A percentile compares a stretch with the other conserved stretches of the same genome.
Evolutionary conservation across 2,113 vertebrate species (phyloP).

Genomic region (Cyprinus carpio): DNA sequence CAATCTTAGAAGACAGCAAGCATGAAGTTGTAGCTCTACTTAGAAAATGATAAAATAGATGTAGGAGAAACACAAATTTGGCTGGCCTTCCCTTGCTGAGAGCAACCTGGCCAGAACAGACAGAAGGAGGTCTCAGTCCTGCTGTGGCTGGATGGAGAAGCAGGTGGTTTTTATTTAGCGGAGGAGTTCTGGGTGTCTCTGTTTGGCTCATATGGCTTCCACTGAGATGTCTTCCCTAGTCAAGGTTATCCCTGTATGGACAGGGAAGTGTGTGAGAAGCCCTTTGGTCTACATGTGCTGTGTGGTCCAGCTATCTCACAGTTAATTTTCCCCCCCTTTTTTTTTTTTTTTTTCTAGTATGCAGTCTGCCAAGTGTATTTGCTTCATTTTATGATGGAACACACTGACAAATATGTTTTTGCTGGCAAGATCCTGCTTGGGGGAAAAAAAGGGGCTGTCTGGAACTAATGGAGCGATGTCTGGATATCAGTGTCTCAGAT

Average conservation of each 20-base stretch:
- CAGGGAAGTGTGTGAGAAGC: neutral
- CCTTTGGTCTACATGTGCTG: slow-evolving; percentile 20
- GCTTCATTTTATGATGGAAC: slow-evolving; percentile 63
- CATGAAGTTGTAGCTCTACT: no score
- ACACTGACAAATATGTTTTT: slow-evolving; percentile 62
- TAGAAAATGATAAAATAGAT: no score
- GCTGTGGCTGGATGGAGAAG: slow-evolving; percentile 19
- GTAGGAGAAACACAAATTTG: no score
- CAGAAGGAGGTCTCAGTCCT: neutral
- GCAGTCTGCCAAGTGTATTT: slow-evolving; percentile 55
- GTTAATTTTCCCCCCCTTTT: slow-evolving; percentile 51
- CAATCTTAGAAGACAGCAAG: no score
- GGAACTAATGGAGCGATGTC: slow-evolving; percentile 59
- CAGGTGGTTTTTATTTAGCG: slow-evolving; percentile 40
- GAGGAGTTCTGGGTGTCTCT: slow-evolving; percentile 9
- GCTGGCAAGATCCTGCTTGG: slow-evolving; percentile 57
- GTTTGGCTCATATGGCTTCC: neutral
- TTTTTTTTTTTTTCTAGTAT: slow-evolving; percentile 25
- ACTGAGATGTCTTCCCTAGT: neutral
- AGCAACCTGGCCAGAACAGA: slow-evolving; percentile 19
- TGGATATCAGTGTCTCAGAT: slow-evolving; percentile 58
- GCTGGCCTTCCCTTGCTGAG: no score
- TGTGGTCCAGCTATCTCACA: slow-evolving; percentile 33
- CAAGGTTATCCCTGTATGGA: slow-evolving; percentile 19
- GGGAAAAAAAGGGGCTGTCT: slow-evolving; percentile 52